Evolutionary conservation across 64 coral and sea anemone genomes (phyloP).

Genomic region (Dendronephthya gigantea): DNA sequence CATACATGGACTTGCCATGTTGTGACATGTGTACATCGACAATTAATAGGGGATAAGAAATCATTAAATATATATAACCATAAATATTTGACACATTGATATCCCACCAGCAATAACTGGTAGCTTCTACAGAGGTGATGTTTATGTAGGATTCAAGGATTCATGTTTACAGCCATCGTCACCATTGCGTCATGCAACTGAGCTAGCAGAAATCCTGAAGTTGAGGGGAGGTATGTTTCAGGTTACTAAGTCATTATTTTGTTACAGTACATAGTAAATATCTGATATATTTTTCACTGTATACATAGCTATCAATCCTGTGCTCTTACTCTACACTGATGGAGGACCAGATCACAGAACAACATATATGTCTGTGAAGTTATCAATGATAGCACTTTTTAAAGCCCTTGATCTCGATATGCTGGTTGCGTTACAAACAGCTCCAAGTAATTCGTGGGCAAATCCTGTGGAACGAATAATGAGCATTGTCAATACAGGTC

Average conservation of each 20-base stretch:
- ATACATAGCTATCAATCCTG: background rate
- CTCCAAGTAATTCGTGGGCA: slow-evolving; percentile 16
- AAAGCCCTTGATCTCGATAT: background rate
- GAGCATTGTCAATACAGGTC: background rate
- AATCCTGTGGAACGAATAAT: background rate
- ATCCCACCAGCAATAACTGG: background rate
- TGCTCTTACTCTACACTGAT: slow-evolving; percentile 5
- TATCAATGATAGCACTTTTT: background rate
- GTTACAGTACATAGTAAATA: too few species aligned
- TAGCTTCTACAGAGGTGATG: slow-evolving; percentile 30
- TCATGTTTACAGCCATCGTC: slow-evolving; percentile 11
- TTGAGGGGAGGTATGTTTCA: background rate
- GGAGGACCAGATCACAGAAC: slow-evolving; percentile 10
- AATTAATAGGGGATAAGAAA: too few species aligned
- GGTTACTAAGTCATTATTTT: too few species aligned
- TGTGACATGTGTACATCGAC: too few species aligned
- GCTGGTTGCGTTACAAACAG: background rate
- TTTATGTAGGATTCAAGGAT: slow-evolving; percentile 24
- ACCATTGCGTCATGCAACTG: slow-evolving; percentile 15
- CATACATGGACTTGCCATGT: too few species aligned
- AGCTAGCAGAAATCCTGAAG: background rate
- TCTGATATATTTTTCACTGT: background rate
- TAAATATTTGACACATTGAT: background rate
- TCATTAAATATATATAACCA: background rate
- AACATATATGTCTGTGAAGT: background rate